Evolutionary conservation across 2,797 vertebrate genomes (phyloP), one percentile per base, ranked within the genome.

Genomic region (Limnodromus scolopaceus): DNA sequence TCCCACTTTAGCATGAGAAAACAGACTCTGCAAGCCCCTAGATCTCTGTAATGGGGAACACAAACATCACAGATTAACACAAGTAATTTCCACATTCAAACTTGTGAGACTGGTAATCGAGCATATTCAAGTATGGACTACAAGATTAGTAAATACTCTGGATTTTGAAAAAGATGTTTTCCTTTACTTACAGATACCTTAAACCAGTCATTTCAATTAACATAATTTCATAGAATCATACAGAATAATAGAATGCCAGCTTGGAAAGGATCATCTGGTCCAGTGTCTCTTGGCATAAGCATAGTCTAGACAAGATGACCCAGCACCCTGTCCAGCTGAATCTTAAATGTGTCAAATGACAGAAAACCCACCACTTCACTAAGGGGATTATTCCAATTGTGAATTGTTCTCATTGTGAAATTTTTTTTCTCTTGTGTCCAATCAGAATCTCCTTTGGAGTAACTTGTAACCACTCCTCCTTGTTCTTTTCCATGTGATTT

Each of bases 101-200:
- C 23, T 25, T 45, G 1, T 10, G 19, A 58, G 32, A 39, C 0
- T 48, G 11, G 4, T 16, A 58, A 41, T 45, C 11, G 39, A 49
- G 9, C 20, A 60, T 49, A 55, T 60, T 82, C 36, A 68, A 55
- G 18, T 22, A n/a, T 3, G 13, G 24, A 30, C 17, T 13, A 8
- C 6, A 30, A 64, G n/a, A 41, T 43, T 36, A 55, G 10, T 15
- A 49, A 18, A 6, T 24, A 43, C 3, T 81, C 18, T 27, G 25
- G 17, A 41, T 36, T 45, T 87, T 75, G 17, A 36, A 78, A 78
- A 68, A 72, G 9, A 6, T 28, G 15, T 1, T 79, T 82, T 65
- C 12, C 39, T 63, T 57, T 48, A 46, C 51, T 82, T 66, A 34
- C 5, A 36, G 2, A 30, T 4, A 57, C 5, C 17, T 30, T 74